Evolutionary conservation across 2,888 invertebrate genomes (phyloP).

Genomic region (Callinectes sapidus): DNA sequence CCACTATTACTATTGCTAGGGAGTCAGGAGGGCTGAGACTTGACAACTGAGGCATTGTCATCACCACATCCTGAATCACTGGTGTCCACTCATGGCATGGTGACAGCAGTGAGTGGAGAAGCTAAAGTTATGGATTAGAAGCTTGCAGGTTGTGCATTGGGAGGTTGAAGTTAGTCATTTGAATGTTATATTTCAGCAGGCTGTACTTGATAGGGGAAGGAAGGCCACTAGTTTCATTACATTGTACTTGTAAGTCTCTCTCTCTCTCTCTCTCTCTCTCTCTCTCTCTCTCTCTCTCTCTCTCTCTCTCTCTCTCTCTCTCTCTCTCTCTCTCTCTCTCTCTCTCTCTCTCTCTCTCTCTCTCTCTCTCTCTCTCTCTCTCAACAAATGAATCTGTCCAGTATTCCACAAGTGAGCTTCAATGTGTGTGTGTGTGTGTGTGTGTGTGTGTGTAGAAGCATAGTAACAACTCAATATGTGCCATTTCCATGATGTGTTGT

Average conservation of each 20-base stretch:
- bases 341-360: too few species aligned
- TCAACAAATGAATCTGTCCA: not conserved
- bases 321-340: too few species aligned
- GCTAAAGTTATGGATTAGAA: not conserved
- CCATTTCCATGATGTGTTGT: not conserved
- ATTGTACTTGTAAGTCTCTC: not conserved
- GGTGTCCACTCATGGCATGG: too few species aligned
- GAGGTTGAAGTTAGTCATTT: not conserved
- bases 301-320: too few species aligned
- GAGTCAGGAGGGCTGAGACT: not conserved
- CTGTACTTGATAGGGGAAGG: not conserved
- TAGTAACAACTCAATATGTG: not conserved
- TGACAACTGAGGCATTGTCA: not conserved
- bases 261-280: not conserved
- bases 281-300: constrained; percentile 1
- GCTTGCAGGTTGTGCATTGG: not conserved
- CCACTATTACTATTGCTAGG: not conserved
- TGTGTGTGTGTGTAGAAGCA: not conserved
- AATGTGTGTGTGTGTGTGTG: not conserved
- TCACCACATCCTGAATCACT: too few species aligned
- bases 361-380: too few species aligned
- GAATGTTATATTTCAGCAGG: not conserved
- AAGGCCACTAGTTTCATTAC: not conserved
- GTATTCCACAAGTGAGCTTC: not conserved
- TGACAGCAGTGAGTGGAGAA: not conserved